Base-by-base conservation (phyloP, 92 coral and sea anemone species). In the Epizoanthus rinbou region DNA sequence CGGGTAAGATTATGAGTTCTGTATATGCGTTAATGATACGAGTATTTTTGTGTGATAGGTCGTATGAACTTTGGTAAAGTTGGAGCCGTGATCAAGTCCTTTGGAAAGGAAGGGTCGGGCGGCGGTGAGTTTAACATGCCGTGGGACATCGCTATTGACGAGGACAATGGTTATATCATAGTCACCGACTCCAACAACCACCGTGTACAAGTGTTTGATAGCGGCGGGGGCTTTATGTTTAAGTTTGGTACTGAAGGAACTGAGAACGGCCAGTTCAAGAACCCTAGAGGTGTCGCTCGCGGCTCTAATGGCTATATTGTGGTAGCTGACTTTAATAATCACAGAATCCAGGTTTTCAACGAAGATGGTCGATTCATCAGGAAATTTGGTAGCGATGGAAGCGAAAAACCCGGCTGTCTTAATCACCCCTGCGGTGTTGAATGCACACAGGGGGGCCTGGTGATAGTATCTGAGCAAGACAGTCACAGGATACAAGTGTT, bases 81-180 rank as follows among this genome's bases (percentile, higher is more conserved):
- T 35, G 95, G 98, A 59, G 73, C 88, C 60, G 87, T 89, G 23
- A 88, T 92, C 87, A 84, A 91, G 22, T 87, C 90, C 56, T 95
- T 95, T 71, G 98, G 98, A n/a, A 86, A 83, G 65, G 94, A 90
- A 69, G 98, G 98, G 5, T 62, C 89, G 14, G 98, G 98, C 4
- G 98, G 98, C 64, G 98, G 93, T 17, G 98, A 95, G 74, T 94
- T 95, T 60, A 90, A 79, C 66, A 89, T 91, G 94, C 98, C 98
- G 7, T 95, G 98, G 98, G 98, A 89, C 53, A 89, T 91, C 17
- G 94, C 92, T 24, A 73, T 95, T 37, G 98, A 95, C 76, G 93
- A 95, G 72, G 96, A 95, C 41, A 94, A 92, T 75, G 90, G 89
- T 37, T 91, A 91, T 65, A 86, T 91, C 23, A 92, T 94, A 22